Evolutionary conservation across 2,888 invertebrate genomes (phyloP), one percentile per base, ranked within the genome.

Genomic region (Lepidochrysops patricia): DNA sequence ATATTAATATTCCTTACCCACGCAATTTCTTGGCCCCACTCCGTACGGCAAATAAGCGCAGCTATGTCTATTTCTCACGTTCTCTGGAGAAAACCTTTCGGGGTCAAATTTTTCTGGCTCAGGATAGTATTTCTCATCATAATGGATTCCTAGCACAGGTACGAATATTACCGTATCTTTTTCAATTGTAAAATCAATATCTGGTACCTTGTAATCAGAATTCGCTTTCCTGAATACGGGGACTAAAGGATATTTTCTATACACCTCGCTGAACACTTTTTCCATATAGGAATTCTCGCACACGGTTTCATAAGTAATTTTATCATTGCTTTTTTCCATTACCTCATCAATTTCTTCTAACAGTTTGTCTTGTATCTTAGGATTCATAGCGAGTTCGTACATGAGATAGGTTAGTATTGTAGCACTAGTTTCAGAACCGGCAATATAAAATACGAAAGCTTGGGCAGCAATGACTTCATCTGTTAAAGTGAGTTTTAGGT

Each of bases 51-150:
- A 57, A 62, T 75, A 85, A 5, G 77, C 77, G 62, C 77, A 80
- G 0, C 74, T 67, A 61, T 77, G 78, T 1, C 79, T 70, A 3
- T 67, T 62, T 26, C 70, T 71, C 43, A 66, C 71, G n/a, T 75
- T 75, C 35, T 79, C 75, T 0, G 73, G 60, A 25, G 71, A 67
- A 70, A 89, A 90, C 60, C 86, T 73, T 43, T 88, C 83, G 1
- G 90, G 90, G 60, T 86, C 76, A 68, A 89, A 90, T 57, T 72
- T 74, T 35, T 79, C 74, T 2, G 90, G 89, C 4, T 89, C 69
- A 0, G 79, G 74, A 65, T 80, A 90, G 63, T 82, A 76, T 56
- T 76, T 70, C 4, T 77, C 73, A 65, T 89, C 86, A 32, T 77
- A 67, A 63, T 90, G 89, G 26, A 90, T 73, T 4, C 79, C 82